Evolutionary conservation across 2,888 invertebrate species (phyloP), one percentile per base, ranked within the genome.

Genomic region (Nephrocerus scutellatus): DNA sequence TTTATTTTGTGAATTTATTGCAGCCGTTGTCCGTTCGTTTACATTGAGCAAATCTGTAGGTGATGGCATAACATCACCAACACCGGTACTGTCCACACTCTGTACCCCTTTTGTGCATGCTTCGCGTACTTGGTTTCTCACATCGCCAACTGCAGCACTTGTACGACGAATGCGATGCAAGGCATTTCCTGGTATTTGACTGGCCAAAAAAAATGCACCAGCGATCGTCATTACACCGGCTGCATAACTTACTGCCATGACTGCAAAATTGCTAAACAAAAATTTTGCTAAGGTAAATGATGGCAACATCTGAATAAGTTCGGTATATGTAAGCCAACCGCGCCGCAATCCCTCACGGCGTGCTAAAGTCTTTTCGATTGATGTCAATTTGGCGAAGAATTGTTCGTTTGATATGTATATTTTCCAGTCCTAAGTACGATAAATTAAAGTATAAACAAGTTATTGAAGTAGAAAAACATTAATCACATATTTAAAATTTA

Each of bases 251-350:
- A 69, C 49, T 5, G 63, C 59, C 48, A 69, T 49, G 30, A 69
- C 54, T 21, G 63, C 56, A 26, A 65, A 53, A 43, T 62, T 65
- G 30, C 56, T 57, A 31, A 62, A 36, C 39, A 69, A 41, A 49
- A 62, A 61, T 47, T 62, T 63, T 20, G 60, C 63, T 35, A 66
- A 41, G 6, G 61, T 60, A 43, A 68, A 59, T 12, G 62, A 56
- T 13, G 68, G 68, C 30, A 69, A 46, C 34, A 69, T 48, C 38
- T 74, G 76, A 49, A 74, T 69, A 36, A 90, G 69, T 71, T 91
- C 90, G 1, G 80, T 74, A 60, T 90, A 90, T 1, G 89, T 86
- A 57, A 83, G 82, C 80, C 84, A 87, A 2, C 88, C 89, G 16
- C 88, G 75, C 47, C 74, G 70, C 21, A 66, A 66, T 10, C 82